Base-by-base conservation (phyloP, 2,113 vertebrate genomes). In the Amia ocellicauda region DNA sequence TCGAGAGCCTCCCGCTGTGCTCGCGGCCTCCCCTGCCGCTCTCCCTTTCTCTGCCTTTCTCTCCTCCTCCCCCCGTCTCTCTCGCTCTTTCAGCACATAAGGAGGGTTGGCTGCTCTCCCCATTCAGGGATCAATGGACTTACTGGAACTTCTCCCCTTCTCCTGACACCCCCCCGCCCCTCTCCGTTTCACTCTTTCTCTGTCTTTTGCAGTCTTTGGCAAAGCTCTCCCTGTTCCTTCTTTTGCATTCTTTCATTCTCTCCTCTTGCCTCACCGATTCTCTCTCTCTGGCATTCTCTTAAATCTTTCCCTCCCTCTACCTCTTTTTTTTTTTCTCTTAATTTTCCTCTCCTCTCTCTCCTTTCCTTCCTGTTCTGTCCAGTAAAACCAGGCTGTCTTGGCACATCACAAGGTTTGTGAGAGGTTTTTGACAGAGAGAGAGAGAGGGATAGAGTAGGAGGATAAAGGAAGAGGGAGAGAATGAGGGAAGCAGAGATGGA, bases 111-210 rank as follows among this genome's bases (percentile, higher is more conserved):
- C 31, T 36, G 31, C 31, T 36, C 31, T 2, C 31, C 31, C 31
- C n/a, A n/a, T 36, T 5, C 31, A 36, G 31, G 11, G 31, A 7
- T 36, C 31, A n/a, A 14, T 47, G 14, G 13, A 7, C 31, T 36
- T 47, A n/a, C 14, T 47, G 13, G 13, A 14, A n/a, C n/a, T n/a
- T n/a, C n/a, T 47, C 16, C 43, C 43, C 43, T n/a, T n/a, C n/a
- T 3, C 1, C 43, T 47, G 40, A n/a, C 41, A 14, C 40, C 54
- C 42, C 53, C 51, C 40, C 41, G 36, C n/a, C 56, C 59, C 51
- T 22, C 26, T 45, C 58, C 54, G 41, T 47, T 61, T 59, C 55
- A 8, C n/a, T 65, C 22, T 41, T 43, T 65, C 50, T 57, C 55
- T 22, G 20, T 27, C 26, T 31, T 27, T 50, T 40, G 17, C 28